A percentile compares a stretch with the other conserved stretches of the same genome.
Evolutionary conservation across 2,113 vertebrate species (phyloP).

Genomic region (Sciurus niger): DNA sequence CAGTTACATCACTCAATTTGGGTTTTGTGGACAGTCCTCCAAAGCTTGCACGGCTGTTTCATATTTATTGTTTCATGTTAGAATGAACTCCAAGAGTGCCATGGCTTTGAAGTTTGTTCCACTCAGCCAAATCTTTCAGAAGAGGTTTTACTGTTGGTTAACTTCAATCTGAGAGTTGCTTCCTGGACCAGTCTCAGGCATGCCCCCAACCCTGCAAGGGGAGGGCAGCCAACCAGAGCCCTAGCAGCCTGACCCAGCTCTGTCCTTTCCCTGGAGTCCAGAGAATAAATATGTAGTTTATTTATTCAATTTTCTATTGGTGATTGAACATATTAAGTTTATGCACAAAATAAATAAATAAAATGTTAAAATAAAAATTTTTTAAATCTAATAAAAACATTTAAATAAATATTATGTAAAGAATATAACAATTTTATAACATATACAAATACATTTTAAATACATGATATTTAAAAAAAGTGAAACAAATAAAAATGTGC

Average conservation of each 20-base stretch:
- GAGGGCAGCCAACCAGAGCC: fast-evolving
- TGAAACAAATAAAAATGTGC: background rate
- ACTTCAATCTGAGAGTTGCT: conserved; percentile 88
- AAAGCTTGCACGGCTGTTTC: conserved; percentile 94
- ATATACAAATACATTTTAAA: background rate
- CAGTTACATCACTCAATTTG: conserved; percentile 94
- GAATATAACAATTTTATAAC: background rate
- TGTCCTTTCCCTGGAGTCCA: background rate
- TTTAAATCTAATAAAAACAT: background rate
- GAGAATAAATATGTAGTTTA: background rate
- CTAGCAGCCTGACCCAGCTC: background rate
- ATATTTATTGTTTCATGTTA: conserved; percentile 96
- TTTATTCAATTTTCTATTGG: background rate
- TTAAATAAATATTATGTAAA: background rate
- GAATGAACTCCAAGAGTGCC: conserved; percentile 93
- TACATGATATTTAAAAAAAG: background rate
- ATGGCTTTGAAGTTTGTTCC: conserved; percentile 95
- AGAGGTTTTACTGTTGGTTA: conserved; percentile 97
- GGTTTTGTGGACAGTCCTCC: conserved; percentile 94
- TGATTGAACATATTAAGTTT: background rate
- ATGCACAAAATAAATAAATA: background rate
- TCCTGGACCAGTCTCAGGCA: background rate
- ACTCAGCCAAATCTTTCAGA: conserved; percentile 95
- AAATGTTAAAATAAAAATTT: background rate
- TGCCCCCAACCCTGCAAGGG: fast-evolving